These are phyloP conservation scores for Heterotis niloticus DNA, from an alignment of 2,113 vertebrate species.

Conservation along the genomic window DNA sequence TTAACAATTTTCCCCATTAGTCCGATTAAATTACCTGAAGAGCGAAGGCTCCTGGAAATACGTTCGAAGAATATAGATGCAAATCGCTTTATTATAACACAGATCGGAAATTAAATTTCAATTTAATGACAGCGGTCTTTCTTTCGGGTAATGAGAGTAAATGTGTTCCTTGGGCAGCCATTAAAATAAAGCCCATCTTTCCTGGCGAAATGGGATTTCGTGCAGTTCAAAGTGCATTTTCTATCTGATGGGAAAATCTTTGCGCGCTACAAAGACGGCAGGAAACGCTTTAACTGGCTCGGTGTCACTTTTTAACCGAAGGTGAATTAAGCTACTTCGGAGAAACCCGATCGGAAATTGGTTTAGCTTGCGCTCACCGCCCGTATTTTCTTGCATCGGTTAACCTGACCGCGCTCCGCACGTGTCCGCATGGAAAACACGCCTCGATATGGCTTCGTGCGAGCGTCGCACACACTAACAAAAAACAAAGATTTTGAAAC, in stretches of 20 bases:
- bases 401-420: too few relatives aligned
- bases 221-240: slow-evolving; percentile 29
- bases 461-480: too few relatives aligned
- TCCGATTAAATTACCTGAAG: slow-evolving; percentile 63
- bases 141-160: slow-evolving; percentile 59
- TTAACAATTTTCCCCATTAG: slow-evolving; percentile 67
- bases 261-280: not conserved
- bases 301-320: not conserved
- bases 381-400: not conserved
- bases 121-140: slow-evolving; percentile 66
- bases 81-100: slow-evolving; percentile 65
- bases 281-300: not conserved
- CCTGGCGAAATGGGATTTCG: slow-evolving; percentile 21
- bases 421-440: too few relatives aligned
- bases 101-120: slow-evolving; percentile 66
- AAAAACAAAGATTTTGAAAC: too few relatives aligned
- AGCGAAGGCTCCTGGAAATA: slow-evolving; percentile 51
- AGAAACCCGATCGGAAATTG: not conserved
- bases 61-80: slow-evolving; percentile 52
- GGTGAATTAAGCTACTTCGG: not conserved
- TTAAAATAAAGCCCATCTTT: not conserved
- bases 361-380: not conserved
- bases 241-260: slow-evolving; percentile 26
- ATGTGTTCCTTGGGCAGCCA: slow-evolving; percentile 15
- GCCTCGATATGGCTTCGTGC: too few relatives aligned